Evolutionary conservation across 2,888 invertebrate species (phyloP).

Genomic region (Nesidiocoris tenuis): DNA sequence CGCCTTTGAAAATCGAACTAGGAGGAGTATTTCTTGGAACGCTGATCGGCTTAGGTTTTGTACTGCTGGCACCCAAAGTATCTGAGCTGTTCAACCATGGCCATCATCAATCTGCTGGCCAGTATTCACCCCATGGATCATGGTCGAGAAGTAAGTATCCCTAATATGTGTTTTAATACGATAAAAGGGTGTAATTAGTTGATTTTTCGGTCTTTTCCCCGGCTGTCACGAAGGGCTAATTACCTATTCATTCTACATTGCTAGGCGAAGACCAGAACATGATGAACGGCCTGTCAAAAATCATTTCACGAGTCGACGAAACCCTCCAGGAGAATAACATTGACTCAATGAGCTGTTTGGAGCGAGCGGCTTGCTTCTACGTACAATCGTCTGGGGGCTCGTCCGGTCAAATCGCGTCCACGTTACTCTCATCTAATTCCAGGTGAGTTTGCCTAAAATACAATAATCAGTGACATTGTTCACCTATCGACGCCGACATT

Average conservation of each 20-base stretch:
- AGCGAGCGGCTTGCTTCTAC: slow-evolving; percentile 61
- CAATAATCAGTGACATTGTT: not conserved
- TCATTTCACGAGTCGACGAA: slow-evolving; percentile 59
- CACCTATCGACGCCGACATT: too few relatives aligned
- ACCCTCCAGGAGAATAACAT: slow-evolving; percentile 61
- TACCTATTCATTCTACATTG: too few relatives aligned
- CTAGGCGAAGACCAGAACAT: slow-evolving; percentile 43
- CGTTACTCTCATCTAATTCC: slow-evolving; percentile 14
- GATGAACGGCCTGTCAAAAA: slow-evolving; percentile 39
- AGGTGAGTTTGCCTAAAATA: slow-evolving; percentile 4
- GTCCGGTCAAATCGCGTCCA: not conserved
- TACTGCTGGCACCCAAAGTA: slow-evolving; percentile 76
- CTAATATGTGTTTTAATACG: too few relatives aligned
- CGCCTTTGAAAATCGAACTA: slow-evolving; percentile 75
- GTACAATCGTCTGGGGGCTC: slow-evolving; percentile 53
- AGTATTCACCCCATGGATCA: slow-evolving; percentile 43
- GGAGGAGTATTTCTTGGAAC: slow-evolving; percentile 80
- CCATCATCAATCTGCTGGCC: slow-evolving; percentile 59
- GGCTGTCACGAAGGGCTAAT: too few relatives aligned
- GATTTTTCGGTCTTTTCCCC: too few relatives aligned
- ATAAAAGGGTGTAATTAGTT: too few relatives aligned
- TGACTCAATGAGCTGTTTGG: slow-evolving; percentile 64
- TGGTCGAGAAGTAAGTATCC: slow-evolving; percentile 56
- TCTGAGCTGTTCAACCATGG: slow-evolving; percentile 67
- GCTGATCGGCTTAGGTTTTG: slow-evolving; percentile 75